phyloP scores from a whole-genome alignment of 2,797 vertebrate species.

The Neosilurus hyrtlii region DNA sequence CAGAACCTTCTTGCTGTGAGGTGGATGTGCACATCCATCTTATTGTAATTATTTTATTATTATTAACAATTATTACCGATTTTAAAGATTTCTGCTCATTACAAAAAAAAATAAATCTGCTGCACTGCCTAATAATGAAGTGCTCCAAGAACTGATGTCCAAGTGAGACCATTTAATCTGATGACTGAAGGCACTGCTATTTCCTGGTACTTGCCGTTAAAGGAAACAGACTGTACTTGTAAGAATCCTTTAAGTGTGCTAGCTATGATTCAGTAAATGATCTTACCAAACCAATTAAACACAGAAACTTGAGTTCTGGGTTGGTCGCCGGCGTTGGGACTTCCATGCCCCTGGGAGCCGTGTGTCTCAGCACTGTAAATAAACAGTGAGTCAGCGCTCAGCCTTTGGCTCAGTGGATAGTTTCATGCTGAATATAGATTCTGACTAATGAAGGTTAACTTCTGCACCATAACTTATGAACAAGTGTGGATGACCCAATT shows the following conservation, averaged over 20 bases:
- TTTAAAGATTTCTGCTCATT: not conserved
- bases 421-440: constrained; percentile 35
- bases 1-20: too few relatives aligned
- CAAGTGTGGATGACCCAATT: not conserved
- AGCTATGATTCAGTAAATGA: constrained; percentile 1
- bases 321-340: not conserved
- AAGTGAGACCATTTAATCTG: not conserved
- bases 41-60: not conserved
- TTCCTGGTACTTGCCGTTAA: not conserved
- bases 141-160: not conserved
- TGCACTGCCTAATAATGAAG: not conserved
- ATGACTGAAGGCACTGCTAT: not conserved
- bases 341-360: not conserved
- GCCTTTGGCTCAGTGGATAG: constrained; percentile 12
- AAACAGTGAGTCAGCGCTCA: constrained; percentile 43
- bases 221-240: not conserved
- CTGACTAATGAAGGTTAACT: constrained; percentile 43
- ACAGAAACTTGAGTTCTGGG: constrained; percentile 18
- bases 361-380: constrained; percentile 28
- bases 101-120: not conserved
- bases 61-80: not conserved
- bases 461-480: constrained; percentile 5
- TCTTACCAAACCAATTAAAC: constrained; percentile 3
- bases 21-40: too few relatives aligned
- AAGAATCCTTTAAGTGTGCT: not conserved